Percentiles rank a stretch among this genome's conserved stretches.
These are phyloP conservation scores for Takifugu bimaculatus DNA, from an alignment of 2,113 vertebrate species.

Conservation along the genomic window DNA sequence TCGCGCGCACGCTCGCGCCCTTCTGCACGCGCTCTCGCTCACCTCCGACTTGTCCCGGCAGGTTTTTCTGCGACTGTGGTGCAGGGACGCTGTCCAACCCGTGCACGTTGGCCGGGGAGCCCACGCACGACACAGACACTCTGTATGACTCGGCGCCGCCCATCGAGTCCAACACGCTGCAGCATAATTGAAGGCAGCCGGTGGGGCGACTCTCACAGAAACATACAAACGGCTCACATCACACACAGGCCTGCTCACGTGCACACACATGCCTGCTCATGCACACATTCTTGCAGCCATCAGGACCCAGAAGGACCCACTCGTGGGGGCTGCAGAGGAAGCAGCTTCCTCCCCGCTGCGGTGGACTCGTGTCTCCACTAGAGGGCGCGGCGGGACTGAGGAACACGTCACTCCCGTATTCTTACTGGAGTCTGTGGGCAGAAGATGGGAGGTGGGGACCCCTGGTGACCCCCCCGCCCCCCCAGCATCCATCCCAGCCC, in stretches of 20 bases:
- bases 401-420: conserved; percentile 51
- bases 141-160: conserved; percentile 99
- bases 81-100: conserved; percentile 98
- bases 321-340: conserved; percentile 51
- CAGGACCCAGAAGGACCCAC: conserved; percentile 63
- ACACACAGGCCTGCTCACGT: conserved; percentile 17
- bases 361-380: conserved; percentile 26
- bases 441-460: conserved; percentile 9
- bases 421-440: conserved; percentile 48
- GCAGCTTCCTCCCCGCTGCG: conserved; percentile 27
- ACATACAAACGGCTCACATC: conserved; percentile 39
- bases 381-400: conserved; percentile 47
- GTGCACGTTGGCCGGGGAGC: conserved; percentile 98
- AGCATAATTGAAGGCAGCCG: conserved; percentile 89
- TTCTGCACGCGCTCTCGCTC: neutral
- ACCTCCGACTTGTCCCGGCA: conserved; percentile 32
- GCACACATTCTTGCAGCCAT: conserved; percentile 54
- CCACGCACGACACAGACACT: conserved; percentile 98
- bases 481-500: neutral
- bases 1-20: neutral
- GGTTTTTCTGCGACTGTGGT: conserved; percentile 99
- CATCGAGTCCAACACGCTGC: conserved; percentile 99
- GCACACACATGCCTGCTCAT: conserved; percentile 28
- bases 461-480: neutral
- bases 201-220: conserved; percentile 44